A percentile compares a stretch with the other conserved stretches of the same genome.
These are phyloP conservation scores for Merops nubicus DNA, from an alignment of 2,113 vertebrate genomes.

Conservation along the genomic window DNA sequence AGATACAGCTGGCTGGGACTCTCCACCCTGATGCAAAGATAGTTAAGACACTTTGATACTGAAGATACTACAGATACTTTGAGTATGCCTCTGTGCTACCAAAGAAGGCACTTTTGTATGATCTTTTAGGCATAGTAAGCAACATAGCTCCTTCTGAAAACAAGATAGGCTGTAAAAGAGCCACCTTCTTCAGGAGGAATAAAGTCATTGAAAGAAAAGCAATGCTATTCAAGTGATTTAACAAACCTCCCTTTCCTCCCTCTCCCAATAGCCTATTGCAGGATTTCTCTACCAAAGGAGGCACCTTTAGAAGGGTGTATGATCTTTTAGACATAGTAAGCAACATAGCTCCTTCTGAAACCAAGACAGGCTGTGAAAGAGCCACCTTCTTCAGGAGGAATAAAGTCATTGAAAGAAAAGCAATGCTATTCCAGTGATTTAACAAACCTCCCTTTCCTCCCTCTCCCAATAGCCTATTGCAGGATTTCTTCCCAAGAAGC, in stretches of 20 bases:
- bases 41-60: too few species aligned
- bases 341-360: background rate
- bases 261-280: background rate
- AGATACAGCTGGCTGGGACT: background rate
- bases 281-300: background rate
- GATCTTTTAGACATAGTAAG: background rate
- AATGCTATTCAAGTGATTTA: background rate
- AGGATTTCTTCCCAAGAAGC: background rate
- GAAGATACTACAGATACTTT: too few species aligned
- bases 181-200: rapidly evolving
- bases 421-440: background rate
- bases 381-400: rapidly evolving
- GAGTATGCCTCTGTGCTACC: background rate
- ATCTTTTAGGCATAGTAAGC: background rate
- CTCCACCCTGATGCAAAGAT: background rate
- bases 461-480: background rate
- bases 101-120: background rate
- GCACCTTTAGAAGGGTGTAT: background rate
- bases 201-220: background rate
- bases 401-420: background rate
- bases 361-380: background rate
- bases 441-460: background rate
- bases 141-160: background rate
- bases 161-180: background rate
- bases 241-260: background rate